Evolutionary conservation across 2,113 vertebrate species (phyloP), one percentile per base, ranked within the genome.

Genomic region (Ophiodon elongatus): DNA sequence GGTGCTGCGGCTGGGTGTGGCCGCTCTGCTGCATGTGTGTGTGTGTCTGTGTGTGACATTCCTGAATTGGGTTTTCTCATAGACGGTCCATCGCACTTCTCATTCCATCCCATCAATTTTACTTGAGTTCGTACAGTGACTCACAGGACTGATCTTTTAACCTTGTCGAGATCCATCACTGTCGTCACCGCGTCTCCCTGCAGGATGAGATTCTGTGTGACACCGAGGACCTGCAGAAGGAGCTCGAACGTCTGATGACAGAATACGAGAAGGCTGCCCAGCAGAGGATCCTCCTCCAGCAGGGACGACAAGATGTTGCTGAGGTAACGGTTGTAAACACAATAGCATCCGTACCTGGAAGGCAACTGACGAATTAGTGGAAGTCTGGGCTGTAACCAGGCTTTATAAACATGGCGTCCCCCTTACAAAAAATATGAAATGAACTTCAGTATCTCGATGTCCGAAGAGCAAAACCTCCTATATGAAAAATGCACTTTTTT

Each of bases 171-270:
- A 64, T 70, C n/a, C 63, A 74, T 82, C 65, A 73, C 56, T 47
- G 50, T 74, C 50, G 74, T 70, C 57, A 2, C 52, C 39, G 56
- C 67, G 41, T 76, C 85, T 88, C 67, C 31, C 63, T 76, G 76
- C 87, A 96, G 95, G 95, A 94, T 76, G 85, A 92, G 73, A 93
- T 92, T 75, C 69, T 94, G 64, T 82, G 85, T 37, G 87, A 92
- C 68, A 85, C 85, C 0, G 72, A 91, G 45, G 76, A 86, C 66
- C 79, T 94, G 75, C 88, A 77, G 60, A 91, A 76, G 67, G 89
- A 94, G 73, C 88, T 96, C 8, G 78, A 82, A 14, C 10, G 13
- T 86, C 81, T 94, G 82, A 84, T 90, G 77, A 65, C 75, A 13
- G 69, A 88, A 60, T 91, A 87, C 1, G 88, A 93, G 72, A 79